A percentile compares a stretch with the other conserved stretches of the same genome.
These are phyloP conservation scores for Drosophila aldrichi DNA, from an alignment of 2,888 invertebrate genomes.

Conservation along the genomic window DNA sequence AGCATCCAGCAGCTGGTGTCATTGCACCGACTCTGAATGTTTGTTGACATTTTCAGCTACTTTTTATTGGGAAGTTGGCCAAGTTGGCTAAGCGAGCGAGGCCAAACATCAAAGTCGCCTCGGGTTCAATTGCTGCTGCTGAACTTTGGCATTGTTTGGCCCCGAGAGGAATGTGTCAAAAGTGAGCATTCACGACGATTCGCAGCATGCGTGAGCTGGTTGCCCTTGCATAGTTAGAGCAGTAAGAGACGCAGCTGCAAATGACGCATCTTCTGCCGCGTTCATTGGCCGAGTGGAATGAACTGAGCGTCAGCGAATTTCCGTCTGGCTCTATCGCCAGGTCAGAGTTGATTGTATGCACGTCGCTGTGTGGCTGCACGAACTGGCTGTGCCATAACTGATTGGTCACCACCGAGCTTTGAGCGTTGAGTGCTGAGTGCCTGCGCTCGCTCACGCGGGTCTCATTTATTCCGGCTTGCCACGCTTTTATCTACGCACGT, in stretches of 20 bases:
- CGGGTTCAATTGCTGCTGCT: constrained; percentile 45
- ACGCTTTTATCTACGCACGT: constrained; percentile 34
- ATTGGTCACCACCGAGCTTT: constrained; percentile 58
- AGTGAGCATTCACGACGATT: constrained; percentile 21
- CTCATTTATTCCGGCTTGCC: constrained; percentile 37
- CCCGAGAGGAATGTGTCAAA: constrained; percentile 1
- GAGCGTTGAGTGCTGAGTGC: not conserved
- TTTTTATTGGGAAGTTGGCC: constrained; percentile 27
- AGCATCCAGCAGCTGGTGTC: constrained; percentile 22
- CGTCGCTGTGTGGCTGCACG: constrained; percentile 40
- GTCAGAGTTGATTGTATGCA: constrained; percentile 78
- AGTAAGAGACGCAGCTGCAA: constrained; percentile 56
- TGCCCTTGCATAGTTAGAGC: constrained; percentile 9
- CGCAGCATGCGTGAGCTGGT: constrained; percentile 20
- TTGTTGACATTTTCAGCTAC: constrained; percentile 17
- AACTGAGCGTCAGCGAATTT: constrained; percentile 51
- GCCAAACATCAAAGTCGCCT: constrained; percentile 39
- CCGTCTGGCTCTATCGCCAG: constrained; percentile 50
- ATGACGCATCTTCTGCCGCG: constrained; percentile 61
- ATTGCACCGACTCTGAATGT: constrained; percentile 27
- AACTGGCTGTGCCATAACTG: constrained; percentile 60
- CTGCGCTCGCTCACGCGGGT: constrained; percentile 16
- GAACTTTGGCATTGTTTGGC: constrained; percentile 55
- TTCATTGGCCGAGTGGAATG: constrained; percentile 69
- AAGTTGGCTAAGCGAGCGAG: constrained; percentile 22